Percentiles rank a stretch among this genome's conserved stretches.
Conservation (phyloP, 2,797 vertebrate genomes). For the Hydrophis major region DNA sequence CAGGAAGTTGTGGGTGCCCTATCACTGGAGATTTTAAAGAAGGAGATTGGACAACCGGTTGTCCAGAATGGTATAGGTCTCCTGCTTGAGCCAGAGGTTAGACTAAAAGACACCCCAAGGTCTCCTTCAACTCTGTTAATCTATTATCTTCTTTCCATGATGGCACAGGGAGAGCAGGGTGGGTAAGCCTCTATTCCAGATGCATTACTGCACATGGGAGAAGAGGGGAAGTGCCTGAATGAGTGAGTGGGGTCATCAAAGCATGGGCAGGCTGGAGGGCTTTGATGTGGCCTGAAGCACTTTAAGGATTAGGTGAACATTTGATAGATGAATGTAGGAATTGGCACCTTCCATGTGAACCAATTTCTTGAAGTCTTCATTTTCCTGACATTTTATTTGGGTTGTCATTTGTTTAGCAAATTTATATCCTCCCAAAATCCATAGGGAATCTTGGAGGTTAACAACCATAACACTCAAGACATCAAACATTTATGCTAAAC, state of each 20-base stretch:
- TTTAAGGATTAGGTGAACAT: neutral
- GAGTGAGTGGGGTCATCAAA: neutral
- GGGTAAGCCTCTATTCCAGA: neutral
- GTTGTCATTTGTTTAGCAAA: neutral
- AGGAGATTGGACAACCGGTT: too few relatives aligned
- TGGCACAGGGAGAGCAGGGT: neutral
- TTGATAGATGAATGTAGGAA: neutral
- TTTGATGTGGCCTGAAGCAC: neutral
- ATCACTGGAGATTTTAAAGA: too few relatives aligned
- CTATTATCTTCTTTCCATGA: neutral
- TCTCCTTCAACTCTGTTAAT: neutral
- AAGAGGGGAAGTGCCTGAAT: neutral
- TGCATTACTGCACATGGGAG: neutral
- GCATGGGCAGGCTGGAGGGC: neutral
- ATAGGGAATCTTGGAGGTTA: neutral
- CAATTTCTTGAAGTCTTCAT: neutral
- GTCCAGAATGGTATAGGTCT: too few relatives aligned
- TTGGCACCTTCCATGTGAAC: neutral
- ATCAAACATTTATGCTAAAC: neutral
- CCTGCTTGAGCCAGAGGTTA: too few relatives aligned
- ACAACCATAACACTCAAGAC: neutral
- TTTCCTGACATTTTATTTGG: neutral
- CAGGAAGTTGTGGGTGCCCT: too few relatives aligned
- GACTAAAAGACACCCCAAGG: too few relatives aligned
- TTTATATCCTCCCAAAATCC: neutral